Evolutionary conservation across 1,140 invertebrate genomes (phyloP), one percentile per base, ranked within the genome.

Genomic region (Panonychus citri): DNA sequence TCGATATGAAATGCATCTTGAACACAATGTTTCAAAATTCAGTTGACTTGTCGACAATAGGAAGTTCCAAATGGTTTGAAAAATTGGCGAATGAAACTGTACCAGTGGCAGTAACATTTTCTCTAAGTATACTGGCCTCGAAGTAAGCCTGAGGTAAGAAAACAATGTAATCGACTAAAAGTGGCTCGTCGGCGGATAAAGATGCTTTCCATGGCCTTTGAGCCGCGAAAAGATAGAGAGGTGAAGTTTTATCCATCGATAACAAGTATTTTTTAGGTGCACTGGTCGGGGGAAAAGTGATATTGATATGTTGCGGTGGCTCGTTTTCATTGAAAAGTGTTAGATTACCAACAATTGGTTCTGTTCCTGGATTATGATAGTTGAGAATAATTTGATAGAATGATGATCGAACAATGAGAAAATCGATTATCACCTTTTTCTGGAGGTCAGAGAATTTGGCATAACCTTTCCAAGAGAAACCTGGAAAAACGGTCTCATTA

Each of bases 401-500:
- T 0, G 88, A 89, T 7, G n/a, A 7, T 19, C 43, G 43, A 19
- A 46, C 2, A 13, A 98, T 83, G 30, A 78, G 73, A 4, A 96
- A 75, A 51, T 85, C 79, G 57, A 91, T 77, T 48, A 82, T 76
- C 19, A 95, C 84, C 71, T 90, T 81, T 65, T 84, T 81, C 77
- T 88, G 72, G 21, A 93, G 71, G 5, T 76, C 66, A 1, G 83
- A 88, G 64, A 95, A 94, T 0, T 91, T 80, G 2, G 88, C 93
- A 68, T 96, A 98, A 10, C 94, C 94, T 67, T 86, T 85, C 88
- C 89, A 97, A 3, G 90, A 97, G 69, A 81, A 97, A 0, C 77
- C 77, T 0, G 86, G 82, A 69, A 98, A 98, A 1, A 79, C 71
- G 15, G 74, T 69, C 54, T 87, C 81, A 53, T 83, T 78, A 66